Base-by-base conservation (phyloP, 2,888 invertebrate genomes). In the Auanema sp. region DNA sequence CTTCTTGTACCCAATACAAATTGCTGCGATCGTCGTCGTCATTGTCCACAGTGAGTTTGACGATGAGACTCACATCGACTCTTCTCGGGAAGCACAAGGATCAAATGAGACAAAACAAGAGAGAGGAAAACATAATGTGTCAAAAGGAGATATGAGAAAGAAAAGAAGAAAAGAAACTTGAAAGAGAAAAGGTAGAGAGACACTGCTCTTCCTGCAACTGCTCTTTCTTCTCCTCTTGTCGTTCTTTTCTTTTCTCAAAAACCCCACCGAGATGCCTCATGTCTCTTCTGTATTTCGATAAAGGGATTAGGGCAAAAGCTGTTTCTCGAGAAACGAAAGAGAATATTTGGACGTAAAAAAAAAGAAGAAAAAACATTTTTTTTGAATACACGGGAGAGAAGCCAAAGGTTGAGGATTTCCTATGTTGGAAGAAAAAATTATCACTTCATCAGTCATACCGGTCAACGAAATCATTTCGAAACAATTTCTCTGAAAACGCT, bases 151-250 rank as follows among this genome's bases (percentile, higher is more conserved):
- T 18, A 16, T 18, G 16, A 47, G 47, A 47, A 21, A 47, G 47
- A 47, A 10, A 47, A 47, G 21, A 21, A 47, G 47, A 47, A 21
- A 47, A 47, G 16, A 21, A 47, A 47, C 16, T 18, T 47, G 47
- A 47, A 47, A 47, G 21, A 18, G 47, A 47, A 47, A 21, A 47
- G 47, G 21, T 16, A 47, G 47, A 21, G 47, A 47, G 47, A 21
- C 3, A 47, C 33, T 33, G 33, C 33, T 33, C 33, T 33, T 33
- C 33, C 33, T 33, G 33, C 33, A 33, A 33, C 33, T 33, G 33
- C 33, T 33, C 33, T 33, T 33, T 33, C 33, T 33, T 33, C 33
- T 33, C 33, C 33, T 33, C 33, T 33, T 33, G 33, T 33, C 33
- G 33, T 33, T 33, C 33, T 33, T 33, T 33, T 33, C 33, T 33